A percentile compares a stretch with the other conserved stretches of the same genome.
Evolutionary conservation across 2,888 invertebrate species (phyloP).

Genomic region (Galerucella pusilla): DNA sequence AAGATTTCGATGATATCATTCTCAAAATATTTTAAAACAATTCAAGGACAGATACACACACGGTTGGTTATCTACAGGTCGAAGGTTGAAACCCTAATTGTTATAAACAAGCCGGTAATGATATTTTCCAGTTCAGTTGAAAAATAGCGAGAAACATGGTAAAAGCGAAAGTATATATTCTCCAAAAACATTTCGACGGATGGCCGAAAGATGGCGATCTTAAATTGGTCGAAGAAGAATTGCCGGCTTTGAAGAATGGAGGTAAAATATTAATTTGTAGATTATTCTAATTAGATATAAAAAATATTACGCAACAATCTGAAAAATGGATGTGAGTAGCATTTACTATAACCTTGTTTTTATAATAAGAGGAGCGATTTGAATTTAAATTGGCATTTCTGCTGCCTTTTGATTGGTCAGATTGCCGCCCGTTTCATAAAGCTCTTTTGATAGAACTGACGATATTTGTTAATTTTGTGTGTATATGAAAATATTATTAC

Average conservation of each 20-base stretch:
- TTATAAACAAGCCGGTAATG: not conserved
- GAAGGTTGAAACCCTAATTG: not conserved
- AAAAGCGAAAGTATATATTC: constrained; percentile 70
- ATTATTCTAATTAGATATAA: too few species aligned
- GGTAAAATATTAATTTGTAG: constrained; percentile 64
- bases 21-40: too few species aligned
- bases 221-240: constrained; percentile 74
- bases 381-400: too few species aligned
- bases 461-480: too few species aligned
- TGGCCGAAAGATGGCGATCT: constrained; percentile 75
- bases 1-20: too few species aligned
- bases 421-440: too few species aligned
- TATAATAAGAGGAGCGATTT: too few species aligned
- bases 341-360: not conserved
- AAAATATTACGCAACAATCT: too few species aligned
- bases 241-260: constrained; percentile 74
- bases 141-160: constrained; percentile 43
- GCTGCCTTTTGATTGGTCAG: too few species aligned
- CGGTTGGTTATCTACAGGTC: not conserved
- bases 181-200: constrained; percentile 74
- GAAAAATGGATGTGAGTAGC: not conserved
- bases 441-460: too few species aligned
- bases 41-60: not conserved
- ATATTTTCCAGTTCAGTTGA: not conserved
- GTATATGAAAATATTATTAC: too few species aligned